phyloP scores from a whole-genome alignment of 1,140 invertebrate genomes.

The Fopius arisanus region DNA sequence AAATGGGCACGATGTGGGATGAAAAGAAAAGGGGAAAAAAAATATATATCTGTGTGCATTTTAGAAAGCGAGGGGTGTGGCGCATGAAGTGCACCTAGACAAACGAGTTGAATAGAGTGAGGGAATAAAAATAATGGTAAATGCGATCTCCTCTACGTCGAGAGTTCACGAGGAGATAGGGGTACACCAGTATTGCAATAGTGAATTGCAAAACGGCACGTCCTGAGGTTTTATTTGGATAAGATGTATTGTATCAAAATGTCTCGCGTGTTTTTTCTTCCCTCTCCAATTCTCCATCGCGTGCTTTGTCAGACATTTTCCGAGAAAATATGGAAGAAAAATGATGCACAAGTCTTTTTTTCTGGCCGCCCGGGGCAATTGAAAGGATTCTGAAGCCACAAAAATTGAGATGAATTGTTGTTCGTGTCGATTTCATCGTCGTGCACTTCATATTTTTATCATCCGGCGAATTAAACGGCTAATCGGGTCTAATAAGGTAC shows the following conservation, averaged over 20 bases:
- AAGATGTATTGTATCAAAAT: constrained; percentile 26
- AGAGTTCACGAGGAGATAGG: constrained; percentile 9
- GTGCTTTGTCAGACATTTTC: constrained; percentile 12
- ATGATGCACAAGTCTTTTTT: not conserved
- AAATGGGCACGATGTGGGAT: not conserved
- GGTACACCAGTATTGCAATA: not conserved
- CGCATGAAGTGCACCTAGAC: not conserved
- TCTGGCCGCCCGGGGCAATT: not conserved
- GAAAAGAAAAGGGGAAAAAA: not conserved
- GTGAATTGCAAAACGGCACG: constrained; percentile 30
- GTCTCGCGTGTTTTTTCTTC: constrained; percentile 13
- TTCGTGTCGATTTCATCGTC: no score
- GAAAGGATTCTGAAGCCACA: no score
- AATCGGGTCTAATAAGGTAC: no score
- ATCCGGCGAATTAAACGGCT: no score
- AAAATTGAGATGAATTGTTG: not conserved
- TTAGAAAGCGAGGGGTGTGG: not conserved
- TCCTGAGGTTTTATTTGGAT: constrained; percentile 14
- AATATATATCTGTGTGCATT: constrained; percentile 1
- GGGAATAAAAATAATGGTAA: constrained; percentile 21
- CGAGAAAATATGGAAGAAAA: not conserved
- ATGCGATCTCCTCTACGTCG: not conserved
- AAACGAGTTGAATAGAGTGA: constrained; percentile 7
- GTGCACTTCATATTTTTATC: no score
- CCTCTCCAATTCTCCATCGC: not conserved